Conservation (phyloP, 2,797 vertebrate species). For the Petrocephalus schoutedeni region DNA sequence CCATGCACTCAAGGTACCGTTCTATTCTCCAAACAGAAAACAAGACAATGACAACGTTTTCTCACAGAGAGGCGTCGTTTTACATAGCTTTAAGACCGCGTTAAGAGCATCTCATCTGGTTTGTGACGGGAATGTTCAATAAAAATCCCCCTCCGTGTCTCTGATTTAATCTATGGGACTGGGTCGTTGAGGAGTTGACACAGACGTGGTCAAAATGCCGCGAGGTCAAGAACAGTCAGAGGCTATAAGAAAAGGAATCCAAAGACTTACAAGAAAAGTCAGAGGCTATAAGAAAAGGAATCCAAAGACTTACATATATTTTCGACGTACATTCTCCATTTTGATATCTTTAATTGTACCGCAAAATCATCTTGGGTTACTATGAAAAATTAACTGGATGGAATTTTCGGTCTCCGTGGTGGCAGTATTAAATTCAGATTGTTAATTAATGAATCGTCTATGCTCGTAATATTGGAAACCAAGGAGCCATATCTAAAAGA, state of each 20-base stretch:
- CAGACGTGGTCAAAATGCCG: not conserved
- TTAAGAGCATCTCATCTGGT: not conserved
- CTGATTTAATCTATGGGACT: not conserved
- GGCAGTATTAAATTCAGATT: slow-evolving; percentile 15
- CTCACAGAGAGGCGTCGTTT: not conserved
- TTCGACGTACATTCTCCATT: not conserved
- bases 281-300: not conserved
- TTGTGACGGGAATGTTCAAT: not conserved
- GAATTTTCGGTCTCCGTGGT: not conserved
- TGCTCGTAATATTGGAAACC: slow-evolving; percentile 14
- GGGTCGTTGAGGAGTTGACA: too few species aligned
- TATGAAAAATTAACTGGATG: not conserved
- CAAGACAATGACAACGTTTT: not conserved
- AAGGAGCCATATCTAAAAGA: not conserved
- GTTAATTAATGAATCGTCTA: slow-evolving; percentile 26
- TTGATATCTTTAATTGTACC: not conserved
- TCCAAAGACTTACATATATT: not conserved
- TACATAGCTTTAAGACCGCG: not conserved
- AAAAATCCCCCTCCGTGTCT: not conserved
- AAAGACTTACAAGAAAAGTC: not conserved
- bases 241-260: not conserved
- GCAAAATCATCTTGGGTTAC: not conserved
- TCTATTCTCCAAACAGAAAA: not conserved
- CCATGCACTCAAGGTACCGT: not conserved
- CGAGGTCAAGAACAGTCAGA: not conserved